Base-by-base conservation (phyloP, 2,888 invertebrate species). In the Meloe dianella region DNA sequence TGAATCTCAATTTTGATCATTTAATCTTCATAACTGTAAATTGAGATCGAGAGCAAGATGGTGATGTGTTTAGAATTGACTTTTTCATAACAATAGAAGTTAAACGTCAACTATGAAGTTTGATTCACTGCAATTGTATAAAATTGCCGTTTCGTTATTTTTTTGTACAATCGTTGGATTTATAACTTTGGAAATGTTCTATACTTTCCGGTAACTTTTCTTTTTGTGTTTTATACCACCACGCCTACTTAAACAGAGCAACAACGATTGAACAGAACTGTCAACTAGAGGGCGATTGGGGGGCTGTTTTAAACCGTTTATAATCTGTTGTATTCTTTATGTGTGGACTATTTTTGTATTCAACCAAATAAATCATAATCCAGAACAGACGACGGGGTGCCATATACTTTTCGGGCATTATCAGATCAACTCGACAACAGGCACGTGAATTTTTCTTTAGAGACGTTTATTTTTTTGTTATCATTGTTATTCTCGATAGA, bases 301-400 rank as follows among this genome's bases (percentile, higher is more conserved):
- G 41, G n/a, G n/a, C 4, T 8, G 8, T 32, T 32, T 32, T 32
- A 32, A 32, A 32, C 32, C 32, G 32, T 41, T 41, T 41, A 41
- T 41, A 41, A 41, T 41, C 41, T 17, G 41, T n/a, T n/a, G n/a
- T n/a, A n/a, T n/a, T 38, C n/a, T 38, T n/a, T 38, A n/a, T 38
- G 14, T 14, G 14, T n/a, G 14, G 6, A 14, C 38, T n/a, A 14
- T 14, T 38, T 38, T 35, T 41, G 41, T 12, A 41, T 41, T 41
- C 41, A 41, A 41, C 41, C 5, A 41, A 17, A 41, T 41, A 41
- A 41, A 41, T 41, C 41, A 41, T n/a, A n/a, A 41, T 41, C 41
- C 6, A 6, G 41, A 41, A n/a, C 41, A 41, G 41, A 17, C 41
- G 41, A 4, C 1, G 3, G n/a, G n/a, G 41, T 41, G 5, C n/a